Evolutionary conservation across 2,888 invertebrate species (phyloP).

Genomic region (Ceriagrion tenellum): DNA sequence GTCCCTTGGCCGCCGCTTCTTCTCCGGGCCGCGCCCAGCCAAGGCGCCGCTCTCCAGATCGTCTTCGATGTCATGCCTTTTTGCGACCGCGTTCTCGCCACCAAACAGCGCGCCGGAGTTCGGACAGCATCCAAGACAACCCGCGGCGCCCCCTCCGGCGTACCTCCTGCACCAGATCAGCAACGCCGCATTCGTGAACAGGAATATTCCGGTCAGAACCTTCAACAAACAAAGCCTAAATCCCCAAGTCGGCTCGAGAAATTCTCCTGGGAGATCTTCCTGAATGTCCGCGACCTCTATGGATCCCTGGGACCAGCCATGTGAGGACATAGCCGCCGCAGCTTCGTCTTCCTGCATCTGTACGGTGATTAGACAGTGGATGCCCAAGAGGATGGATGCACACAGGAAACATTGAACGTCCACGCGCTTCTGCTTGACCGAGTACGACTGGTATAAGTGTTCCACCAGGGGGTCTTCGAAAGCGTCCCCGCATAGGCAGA

Average conservation of each 20-base stretch:
- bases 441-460: slow-evolving; percentile 86
- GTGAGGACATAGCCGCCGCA: slow-evolving; percentile 67
- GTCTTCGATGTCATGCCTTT: slow-evolving; percentile 28
- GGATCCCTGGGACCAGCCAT: slow-evolving; percentile 77
- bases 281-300: slow-evolving; percentile 76
- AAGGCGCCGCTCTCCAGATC: slow-evolving; percentile 43
- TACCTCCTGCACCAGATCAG: slow-evolving; percentile 62
- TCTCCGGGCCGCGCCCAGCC: not conserved
- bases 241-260: slow-evolving; percentile 72
- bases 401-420: slow-evolving; percentile 86
- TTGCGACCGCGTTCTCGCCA: not conserved
- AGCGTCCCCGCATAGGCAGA: slow-evolving; percentile 73
- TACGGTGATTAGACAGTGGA: slow-evolving; percentile 77
- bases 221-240: slow-evolving; percentile 49
- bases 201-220: slow-evolving; percentile 52
- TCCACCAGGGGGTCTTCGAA: slow-evolving; percentile 84
- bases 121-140: slow-evolving; percentile 39
- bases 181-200: slow-evolving; percentile 45
- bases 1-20: slow-evolving; percentile 76
- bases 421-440: slow-evolving; percentile 85
- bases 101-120: not conserved
- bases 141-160: slow-evolving; percentile 42
- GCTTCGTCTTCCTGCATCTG: slow-evolving; percentile 57
- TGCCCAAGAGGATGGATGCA: slow-evolving; percentile 84
- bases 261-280: slow-evolving; percentile 76